These are phyloP conservation scores for Lutjanus argentimaculatus DNA, from an alignment of 2,797 vertebrate species.

Conservation along the genomic window DNA sequence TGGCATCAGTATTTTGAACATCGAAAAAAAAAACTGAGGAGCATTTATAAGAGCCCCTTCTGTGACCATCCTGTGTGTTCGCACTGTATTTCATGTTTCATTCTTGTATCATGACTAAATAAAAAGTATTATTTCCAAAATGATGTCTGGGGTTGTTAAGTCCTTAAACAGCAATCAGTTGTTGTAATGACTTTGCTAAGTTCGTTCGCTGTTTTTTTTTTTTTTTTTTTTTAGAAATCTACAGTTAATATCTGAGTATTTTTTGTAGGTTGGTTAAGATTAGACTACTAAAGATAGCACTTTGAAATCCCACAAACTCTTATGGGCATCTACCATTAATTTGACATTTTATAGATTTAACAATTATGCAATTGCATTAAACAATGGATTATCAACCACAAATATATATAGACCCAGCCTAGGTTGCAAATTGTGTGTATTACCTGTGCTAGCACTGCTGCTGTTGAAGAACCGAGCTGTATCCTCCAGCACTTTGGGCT, in stretches of 20 bases:
- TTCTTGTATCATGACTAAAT: background rate
- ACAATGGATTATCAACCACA: background rate
- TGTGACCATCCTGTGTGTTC: background rate
- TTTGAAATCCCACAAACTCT: background rate
- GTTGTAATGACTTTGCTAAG: background rate
- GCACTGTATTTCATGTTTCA: background rate
- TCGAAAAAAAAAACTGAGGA: background rate
- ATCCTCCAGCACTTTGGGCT: conserved; percentile 84
- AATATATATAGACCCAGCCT: background rate
- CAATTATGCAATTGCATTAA: background rate
- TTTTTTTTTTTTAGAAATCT: background rate
- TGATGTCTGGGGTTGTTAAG: background rate
- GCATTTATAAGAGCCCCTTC: background rate
- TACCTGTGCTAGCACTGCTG: conserved; percentile 84
- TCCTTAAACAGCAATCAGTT: background rate
- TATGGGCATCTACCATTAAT: background rate
- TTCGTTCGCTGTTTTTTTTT: no score
- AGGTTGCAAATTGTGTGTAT: background rate
- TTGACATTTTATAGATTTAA: background rate
- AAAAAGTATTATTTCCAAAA: background rate
- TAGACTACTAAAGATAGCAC: background rate
- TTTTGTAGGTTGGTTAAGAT: no score
- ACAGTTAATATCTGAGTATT: background rate
- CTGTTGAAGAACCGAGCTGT: conserved; percentile 86
- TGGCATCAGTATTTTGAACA: background rate